Conservation (phyloP, 2,113 vertebrate species). For the Carassius gibelio region DNA sequence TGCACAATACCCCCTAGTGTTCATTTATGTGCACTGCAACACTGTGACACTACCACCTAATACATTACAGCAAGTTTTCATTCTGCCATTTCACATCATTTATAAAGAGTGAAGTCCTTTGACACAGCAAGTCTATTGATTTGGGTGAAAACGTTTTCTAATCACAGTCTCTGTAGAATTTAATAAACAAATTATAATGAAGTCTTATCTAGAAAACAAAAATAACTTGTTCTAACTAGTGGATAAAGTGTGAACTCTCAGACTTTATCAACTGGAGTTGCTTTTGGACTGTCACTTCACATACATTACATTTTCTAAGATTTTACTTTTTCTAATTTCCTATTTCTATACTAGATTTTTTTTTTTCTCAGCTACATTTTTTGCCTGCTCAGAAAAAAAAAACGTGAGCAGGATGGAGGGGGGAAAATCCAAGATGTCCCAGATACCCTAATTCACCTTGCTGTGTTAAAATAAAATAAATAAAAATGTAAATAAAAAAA, state of each 20-base stretch:
- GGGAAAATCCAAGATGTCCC: neutral
- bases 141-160: neutral
- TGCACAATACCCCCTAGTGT: constrained; percentile 42
- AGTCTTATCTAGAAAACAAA: neutral
- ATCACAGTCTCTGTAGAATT: neutral
- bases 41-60: neutral
- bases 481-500: neutral
- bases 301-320: neutral
- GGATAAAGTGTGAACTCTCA: neutral
- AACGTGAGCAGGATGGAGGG: neutral
- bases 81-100: neutral
- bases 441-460: neutral
- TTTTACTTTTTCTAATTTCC: neutral
- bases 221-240: neutral
- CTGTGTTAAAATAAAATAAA: neutral
- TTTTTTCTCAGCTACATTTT: neutral
- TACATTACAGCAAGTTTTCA: neutral
- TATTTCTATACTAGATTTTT: no score
- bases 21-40: constrained; percentile 1
- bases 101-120: neutral
- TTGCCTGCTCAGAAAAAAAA: neutral
- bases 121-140: neutral
- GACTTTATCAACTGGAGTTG: neutral
- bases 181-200: neutral
- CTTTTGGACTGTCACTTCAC: neutral